Base-by-base conservation (phyloP, 1,140 invertebrate genomes). In the Pseudobourletiella spinata region DNA sequence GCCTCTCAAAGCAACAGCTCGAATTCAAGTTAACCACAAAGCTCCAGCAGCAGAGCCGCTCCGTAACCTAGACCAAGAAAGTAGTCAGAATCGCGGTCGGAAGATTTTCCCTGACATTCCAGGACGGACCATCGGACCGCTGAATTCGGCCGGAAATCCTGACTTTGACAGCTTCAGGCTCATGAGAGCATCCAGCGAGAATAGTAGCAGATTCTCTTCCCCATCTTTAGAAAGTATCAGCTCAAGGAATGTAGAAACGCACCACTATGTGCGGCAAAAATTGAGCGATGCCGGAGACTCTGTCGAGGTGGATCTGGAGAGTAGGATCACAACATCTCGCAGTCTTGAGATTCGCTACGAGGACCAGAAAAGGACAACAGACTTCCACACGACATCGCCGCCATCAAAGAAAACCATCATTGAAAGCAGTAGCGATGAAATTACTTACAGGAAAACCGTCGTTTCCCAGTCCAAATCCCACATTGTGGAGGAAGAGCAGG, bases 151-250 rank as follows among this genome's bases (percentile, higher is more conserved):
- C 4, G 14, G 6, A 3, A 35, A 55, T 35, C n/a, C n/a, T 35
- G 52, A 35, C 3, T 55, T 35, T 24, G 52, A 55, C 4, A 3
- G 3, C 15, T 51, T 51, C 22, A 26, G 48, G 28, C 6, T 48
- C 50, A 29, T 11, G n/a, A 18, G 52, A 43, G 51, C 28, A 1
- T 55, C 52, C 16, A 61, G 58, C 22, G 58, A 59, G 57, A 52
- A 61, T 44, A 65, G 58, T 39, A 61, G 63, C 22, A 30, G 58
- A 28, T 65, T 57, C 18, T 57, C 58, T 2, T 56, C 63, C 1
- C 58, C 58, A 8, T 57, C 59, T 15, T n/a, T 59, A 3, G 52
- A 55, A 8, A 55, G 29, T 24, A 30, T 55, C 14, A 55, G 18
- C 25, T 55, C 52, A 3, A 32, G 39, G 14, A 55, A 29, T 6